phyloP scores from a whole-genome alignment of 2,888 invertebrate genomes.

The Cryptophagus acutangulus region DNA sequence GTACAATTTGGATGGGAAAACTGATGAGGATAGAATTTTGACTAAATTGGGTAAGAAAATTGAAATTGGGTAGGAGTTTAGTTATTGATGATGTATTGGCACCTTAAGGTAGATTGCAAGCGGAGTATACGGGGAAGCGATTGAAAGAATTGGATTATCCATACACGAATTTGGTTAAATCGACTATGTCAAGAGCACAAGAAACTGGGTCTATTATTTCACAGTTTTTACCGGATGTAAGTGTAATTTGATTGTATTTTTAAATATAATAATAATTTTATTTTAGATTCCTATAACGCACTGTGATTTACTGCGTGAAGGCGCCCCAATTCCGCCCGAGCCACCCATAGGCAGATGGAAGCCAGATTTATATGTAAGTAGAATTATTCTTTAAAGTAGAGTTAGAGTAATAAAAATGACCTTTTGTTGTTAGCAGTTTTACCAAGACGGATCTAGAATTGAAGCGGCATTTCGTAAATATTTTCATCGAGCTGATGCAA shows the following conservation, averaged over 20 bases:
- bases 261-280: not conserved
- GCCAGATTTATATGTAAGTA: slow-evolving; percentile 71
- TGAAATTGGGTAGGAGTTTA: too few relatives aligned
- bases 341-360: slow-evolving; percentile 81
- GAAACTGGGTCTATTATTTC: slow-evolving; percentile 86
- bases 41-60: slow-evolving; percentile 73
- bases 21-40: slow-evolving; percentile 68
- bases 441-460: slow-evolving; percentile 86
- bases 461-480: slow-evolving; percentile 93
- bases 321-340: slow-evolving; percentile 91
- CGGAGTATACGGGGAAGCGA: slow-evolving; percentile 76
- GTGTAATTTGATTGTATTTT: slow-evolving; percentile 12
- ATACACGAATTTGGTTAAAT: slow-evolving; percentile 75
- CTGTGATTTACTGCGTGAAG: slow-evolving; percentile 80
- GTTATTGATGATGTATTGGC: not conserved
- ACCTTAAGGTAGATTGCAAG: slow-evolving; percentile 75
- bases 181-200: slow-evolving; percentile 90
- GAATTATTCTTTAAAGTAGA: too few relatives aligned
- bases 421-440: slow-evolving; percentile 84
- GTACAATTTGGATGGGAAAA: slow-evolving; percentile 70
- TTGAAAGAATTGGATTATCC: slow-evolving; percentile 72
- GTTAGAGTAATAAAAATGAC: not conserved
- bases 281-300: slow-evolving; percentile 56
- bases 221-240: slow-evolving; percentile 55
- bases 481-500: slow-evolving; percentile 81